Percentiles rank a stretch among this genome's conserved stretches.
These are phyloP conservation scores for Oncorhynchus kisutch DNA, from an alignment of 2,113 vertebrate species.

Conservation along the genomic window DNA sequence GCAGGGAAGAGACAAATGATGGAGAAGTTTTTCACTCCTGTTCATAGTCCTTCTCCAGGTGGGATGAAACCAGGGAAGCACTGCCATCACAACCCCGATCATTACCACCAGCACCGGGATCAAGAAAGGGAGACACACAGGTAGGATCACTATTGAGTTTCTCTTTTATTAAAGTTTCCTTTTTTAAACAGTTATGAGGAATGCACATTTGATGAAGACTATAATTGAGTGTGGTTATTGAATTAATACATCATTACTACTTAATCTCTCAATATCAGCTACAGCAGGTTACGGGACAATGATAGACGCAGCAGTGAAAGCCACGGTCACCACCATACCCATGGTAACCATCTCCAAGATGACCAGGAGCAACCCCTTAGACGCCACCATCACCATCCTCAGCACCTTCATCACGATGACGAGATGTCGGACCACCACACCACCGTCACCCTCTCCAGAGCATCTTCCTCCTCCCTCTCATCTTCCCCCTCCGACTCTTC, in stretches of 20 bases:
- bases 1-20: conserved; percentile 54
- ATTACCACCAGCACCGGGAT: conserved; percentile 33
- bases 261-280: conserved; percentile 35
- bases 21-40: conserved; percentile 76
- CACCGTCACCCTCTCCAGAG: conserved; percentile 49
- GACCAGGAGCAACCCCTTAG: conserved; percentile 7
- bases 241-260: neutral
- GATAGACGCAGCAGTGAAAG: conserved; percentile 50
- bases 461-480: conserved; percentile 60
- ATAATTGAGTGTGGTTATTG: neutral
- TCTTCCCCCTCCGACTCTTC: conserved; percentile 63
- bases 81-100: conserved; percentile 35
- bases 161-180: neutral
- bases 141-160: neutral
- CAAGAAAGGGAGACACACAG: conserved; percentile 45
- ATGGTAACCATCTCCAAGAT: conserved; percentile 27
- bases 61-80: conserved; percentile 51
- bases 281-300: conserved; percentile 41
- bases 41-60: conserved; percentile 54
- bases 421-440: conserved; percentile 47
- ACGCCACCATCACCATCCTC: conserved; percentile 13
- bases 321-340: conserved; percentile 32
- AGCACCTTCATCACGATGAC: conserved; percentile 36
- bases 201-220: neutral
- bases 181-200: neutral